Evolutionary conservation across 2,888 invertebrate genomes (phyloP).

Genomic region (Apamea sordens): DNA sequence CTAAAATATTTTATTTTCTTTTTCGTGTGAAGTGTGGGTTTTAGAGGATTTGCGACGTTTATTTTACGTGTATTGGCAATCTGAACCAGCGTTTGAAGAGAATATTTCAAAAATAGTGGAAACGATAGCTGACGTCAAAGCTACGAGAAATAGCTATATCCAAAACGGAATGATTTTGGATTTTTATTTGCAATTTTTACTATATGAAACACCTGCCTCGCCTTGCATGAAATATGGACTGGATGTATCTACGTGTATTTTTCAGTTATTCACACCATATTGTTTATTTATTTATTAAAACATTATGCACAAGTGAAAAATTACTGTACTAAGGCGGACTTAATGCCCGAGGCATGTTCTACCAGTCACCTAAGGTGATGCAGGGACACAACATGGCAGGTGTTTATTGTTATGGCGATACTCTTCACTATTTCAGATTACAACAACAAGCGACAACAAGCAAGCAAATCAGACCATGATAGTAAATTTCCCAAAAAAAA

Average conservation of each 20-base stretch:
- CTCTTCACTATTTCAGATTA: background rate
- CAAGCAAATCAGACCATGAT: no score
- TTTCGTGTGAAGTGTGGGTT: constrained; percentile 41
- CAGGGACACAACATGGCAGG: background rate
- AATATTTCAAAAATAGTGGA: constrained; percentile 51
- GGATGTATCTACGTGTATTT: background rate
- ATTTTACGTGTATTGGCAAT: constrained; percentile 58
- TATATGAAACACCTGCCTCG: background rate
- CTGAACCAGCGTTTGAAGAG: constrained; percentile 30
- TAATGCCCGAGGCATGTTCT: no score
- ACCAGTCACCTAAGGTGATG: no score
- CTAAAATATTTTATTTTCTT: constrained; percentile 31
- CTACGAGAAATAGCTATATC: constrained; percentile 6
- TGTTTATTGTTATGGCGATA: no score
- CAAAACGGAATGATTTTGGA: constrained; percentile 17
- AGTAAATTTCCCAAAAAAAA: background rate
- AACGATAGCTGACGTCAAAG: constrained; percentile 36
- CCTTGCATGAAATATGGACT: background rate
- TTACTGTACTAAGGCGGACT: background rate
- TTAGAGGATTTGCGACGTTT: constrained; percentile 44
- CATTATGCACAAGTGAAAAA: background rate
- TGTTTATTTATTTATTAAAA: background rate
- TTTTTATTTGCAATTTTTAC: background rate
- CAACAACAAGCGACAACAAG: background rate
- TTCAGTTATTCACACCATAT: background rate